A percentile compares a stretch with the other conserved stretches of the same genome.
phyloP scores from a whole-genome alignment of 2,797 vertebrate species.

The Arnoldichthys spilopterus region DNA sequence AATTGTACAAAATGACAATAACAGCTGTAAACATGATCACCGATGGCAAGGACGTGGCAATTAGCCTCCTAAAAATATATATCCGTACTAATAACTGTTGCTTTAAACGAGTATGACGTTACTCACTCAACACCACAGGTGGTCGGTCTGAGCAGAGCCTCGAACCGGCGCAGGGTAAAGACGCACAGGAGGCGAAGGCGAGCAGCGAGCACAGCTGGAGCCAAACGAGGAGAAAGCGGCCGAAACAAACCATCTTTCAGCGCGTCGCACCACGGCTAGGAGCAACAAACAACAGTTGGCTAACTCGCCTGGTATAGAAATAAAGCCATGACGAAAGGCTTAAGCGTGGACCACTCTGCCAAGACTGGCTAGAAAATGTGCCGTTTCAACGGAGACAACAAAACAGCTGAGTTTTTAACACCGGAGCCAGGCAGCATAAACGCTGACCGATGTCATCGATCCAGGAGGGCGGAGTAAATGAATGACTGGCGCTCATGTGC shows the following conservation, averaged over 20 bases:
- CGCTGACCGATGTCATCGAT: slow-evolving; percentile 30
- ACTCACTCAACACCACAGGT: slow-evolving; percentile 82
- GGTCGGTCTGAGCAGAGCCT: slow-evolving; percentile 62
- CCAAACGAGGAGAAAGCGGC: slow-evolving; percentile 39
- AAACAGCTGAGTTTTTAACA: slow-evolving; percentile 43
- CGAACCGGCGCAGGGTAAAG: slow-evolving; percentile 16
- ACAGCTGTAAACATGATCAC: too few species aligned
- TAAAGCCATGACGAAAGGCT: neutral
- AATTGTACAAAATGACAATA: too few species aligned
- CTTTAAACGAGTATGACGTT: neutral
- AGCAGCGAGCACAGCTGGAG: slow-evolving; percentile 52
- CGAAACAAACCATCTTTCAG: slow-evolving; percentile 48
- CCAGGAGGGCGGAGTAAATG: slow-evolving; percentile 9
- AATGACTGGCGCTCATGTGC: neutral
- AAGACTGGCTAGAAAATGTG: too few species aligned
- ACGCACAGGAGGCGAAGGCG: slow-evolving; percentile 49
- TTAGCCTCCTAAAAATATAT: too few species aligned
- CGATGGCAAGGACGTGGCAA: too few species aligned
- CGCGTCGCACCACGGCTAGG: slow-evolving; percentile 32
- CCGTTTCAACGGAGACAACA: neutral
- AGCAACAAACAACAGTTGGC: neutral
- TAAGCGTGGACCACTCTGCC: neutral
- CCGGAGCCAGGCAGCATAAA: slow-evolving; percentile 4
- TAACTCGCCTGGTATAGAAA: neutral
- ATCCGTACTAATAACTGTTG: too few species aligned